Conservation (phyloP, 2,888 invertebrate genomes). For the Glaucopsyche alexis region DNA sequence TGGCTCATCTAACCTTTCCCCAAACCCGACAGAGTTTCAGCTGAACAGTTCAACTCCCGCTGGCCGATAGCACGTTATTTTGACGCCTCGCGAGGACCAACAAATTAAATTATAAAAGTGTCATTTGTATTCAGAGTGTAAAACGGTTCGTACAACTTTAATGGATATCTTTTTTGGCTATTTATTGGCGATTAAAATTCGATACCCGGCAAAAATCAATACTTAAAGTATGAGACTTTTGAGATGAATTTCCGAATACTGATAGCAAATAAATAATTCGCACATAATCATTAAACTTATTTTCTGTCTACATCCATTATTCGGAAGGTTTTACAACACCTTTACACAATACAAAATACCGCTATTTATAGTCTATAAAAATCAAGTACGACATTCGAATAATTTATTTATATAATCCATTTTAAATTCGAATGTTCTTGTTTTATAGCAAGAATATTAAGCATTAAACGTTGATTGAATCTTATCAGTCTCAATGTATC, state of each 20-base stretch:
- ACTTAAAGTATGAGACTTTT: background rate
- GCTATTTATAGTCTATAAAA: constrained; percentile 9
- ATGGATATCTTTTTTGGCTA: constrained; percentile 16
- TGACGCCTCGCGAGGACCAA: constrained; percentile 66
- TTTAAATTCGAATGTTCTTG: background rate
- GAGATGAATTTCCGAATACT: background rate
- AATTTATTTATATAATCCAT: constrained; percentile 1
- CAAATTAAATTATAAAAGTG: constrained; percentile 68
- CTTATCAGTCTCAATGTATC: background rate
- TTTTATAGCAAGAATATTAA: constrained; percentile 5
- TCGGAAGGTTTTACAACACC: background rate
- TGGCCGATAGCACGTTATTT: constrained; percentile 61
- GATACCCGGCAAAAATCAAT: background rate
- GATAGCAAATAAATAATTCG: background rate
- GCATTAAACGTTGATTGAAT: constrained; percentile 5
- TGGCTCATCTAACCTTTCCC: constrained; percentile 31
- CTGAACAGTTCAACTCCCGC: constrained; percentile 40
- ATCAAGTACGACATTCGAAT: constrained; percentile 2
- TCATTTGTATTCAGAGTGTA: constrained; percentile 64
- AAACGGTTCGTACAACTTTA: constrained; percentile 46
- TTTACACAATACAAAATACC: background rate
- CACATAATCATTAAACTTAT: too few species aligned
- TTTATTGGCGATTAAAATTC: constrained; percentile 23
- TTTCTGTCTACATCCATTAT: background rate
- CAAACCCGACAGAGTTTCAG: constrained; percentile 31